These are phyloP conservation scores for Dryocosmus kuriphilus DNA, from an alignment of 2,888 invertebrate genomes.

Conservation along the genomic window DNA sequence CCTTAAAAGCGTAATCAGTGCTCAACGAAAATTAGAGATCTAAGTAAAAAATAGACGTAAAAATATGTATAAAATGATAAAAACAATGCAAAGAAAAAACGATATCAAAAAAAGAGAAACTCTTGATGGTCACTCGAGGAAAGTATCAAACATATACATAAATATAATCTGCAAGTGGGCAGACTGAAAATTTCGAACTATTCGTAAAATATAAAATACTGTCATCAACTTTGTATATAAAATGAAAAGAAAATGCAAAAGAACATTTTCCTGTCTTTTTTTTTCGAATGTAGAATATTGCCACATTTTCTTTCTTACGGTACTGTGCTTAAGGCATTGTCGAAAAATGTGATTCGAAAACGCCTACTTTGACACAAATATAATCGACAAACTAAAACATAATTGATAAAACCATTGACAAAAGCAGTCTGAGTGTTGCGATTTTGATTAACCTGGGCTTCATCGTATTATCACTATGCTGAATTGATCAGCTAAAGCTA, in stretches of 20 bases:
- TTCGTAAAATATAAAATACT: slow-evolving; percentile 71
- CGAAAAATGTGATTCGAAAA: slow-evolving; percentile 34
- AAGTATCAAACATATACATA: slow-evolving; percentile 36
- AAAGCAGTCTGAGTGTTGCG: not conserved
- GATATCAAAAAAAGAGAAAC: slow-evolving; percentile 56
- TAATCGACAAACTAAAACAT: not conserved
- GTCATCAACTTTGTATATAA: slow-evolving; percentile 66
- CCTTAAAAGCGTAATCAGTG: slow-evolving; percentile 67
- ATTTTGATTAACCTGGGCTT: not conserved
- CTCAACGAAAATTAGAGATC: slow-evolving; percentile 69
- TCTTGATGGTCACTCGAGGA: slow-evolving; percentile 35
- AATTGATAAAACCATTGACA: not conserved
- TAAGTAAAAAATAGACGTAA: slow-evolving; percentile 65
- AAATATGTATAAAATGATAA: slow-evolving; percentile 30
- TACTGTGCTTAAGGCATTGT: slow-evolving; percentile 61
- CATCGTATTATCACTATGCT: not conserved
- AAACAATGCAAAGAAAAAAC: slow-evolving; percentile 64
- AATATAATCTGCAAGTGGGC: slow-evolving; percentile 31
- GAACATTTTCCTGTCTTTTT: slow-evolving; percentile 49
- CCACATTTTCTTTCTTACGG: slow-evolving; percentile 52
- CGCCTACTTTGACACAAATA: not conserved
- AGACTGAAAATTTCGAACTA: slow-evolving; percentile 63
- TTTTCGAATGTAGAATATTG: slow-evolving; percentile 38
- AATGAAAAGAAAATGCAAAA: slow-evolving; percentile 60
- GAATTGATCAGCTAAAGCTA: not conserved